Conservation (phyloP, 1,140 invertebrate genomes). For the Chymomyza costata region DNA sequence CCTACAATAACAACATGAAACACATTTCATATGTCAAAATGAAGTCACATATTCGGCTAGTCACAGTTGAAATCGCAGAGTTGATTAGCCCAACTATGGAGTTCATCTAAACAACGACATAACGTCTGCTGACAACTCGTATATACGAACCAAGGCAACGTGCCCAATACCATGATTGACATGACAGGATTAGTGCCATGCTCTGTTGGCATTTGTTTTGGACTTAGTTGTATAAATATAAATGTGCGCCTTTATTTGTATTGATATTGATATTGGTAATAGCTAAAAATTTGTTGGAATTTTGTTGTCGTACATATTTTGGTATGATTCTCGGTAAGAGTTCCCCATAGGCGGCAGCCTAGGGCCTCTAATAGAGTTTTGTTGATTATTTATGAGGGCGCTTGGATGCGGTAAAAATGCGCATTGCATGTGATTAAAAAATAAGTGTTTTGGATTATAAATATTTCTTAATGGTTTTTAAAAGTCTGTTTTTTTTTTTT, state of each 20-base stretch:
- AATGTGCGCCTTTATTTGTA: conserved; percentile 43
- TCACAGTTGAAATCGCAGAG: no score
- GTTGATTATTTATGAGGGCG: no score
- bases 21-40: conserved; percentile 52
- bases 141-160: background rate
- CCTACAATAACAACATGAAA: no score
- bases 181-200: conserved; percentile 56
- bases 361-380: no score
- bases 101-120: conserved; percentile 40
- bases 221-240: conserved; percentile 61
- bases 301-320: conserved; percentile 26
- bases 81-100: conserved; percentile 40
- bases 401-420: no score
- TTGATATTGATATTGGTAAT: conserved; percentile 66
- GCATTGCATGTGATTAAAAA: no score
- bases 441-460: no score
- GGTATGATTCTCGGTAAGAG: no score
- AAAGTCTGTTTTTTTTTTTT: no score
- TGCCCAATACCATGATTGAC: conserved; percentile 42
- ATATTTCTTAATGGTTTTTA: no score
- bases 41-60: no score
- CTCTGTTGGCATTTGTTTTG: conserved; percentile 55
- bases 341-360: no score
- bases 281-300: conserved; percentile 44
- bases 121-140: conserved; percentile 22